Evolutionary conservation across 37 sponge, comb jelly and placozoan species (phyloP), one percentile per base, ranked within the genome.

Genomic region (Axinella damicornis): DNA sequence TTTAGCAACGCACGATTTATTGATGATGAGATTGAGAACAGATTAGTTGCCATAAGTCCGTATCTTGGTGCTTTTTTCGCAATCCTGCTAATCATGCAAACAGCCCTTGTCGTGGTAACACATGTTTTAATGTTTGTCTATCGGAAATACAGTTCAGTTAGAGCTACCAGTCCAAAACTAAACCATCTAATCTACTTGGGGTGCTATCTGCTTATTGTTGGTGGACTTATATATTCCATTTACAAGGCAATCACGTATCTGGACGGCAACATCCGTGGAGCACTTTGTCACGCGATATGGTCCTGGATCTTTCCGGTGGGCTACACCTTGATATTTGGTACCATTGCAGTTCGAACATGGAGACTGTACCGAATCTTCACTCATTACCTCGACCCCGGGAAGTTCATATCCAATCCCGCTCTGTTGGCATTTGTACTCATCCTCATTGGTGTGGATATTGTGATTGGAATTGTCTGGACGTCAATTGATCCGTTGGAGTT

Each of bases 341-440:
- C 76, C 0, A 22, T 76, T 28, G 31, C 18, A 11, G 76, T 34
- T 33, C 53, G 30, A 57, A 76, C 76, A 15, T 76, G 76, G 76
- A 76, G 76, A 19, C 59, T 76, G 0, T 76, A 76, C 28, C 28
- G 76, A 40, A 76, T 76, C 31, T 76, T 76, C 52, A 53, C 52
- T 20, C 61, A 76, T 13, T 69, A 22, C 31, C 36, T 21, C 9
- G 37, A 69, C 69, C 69, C 69, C 15, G 69, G 69, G 22, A 33
- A 33, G 20, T 31, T 69, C 37, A 36, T 69, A 38, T 69, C 69
- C 22, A 69, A 35, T 35, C 22, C 20, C 12, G 37, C 32, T 69
- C 69, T 69, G 27, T 38, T 38, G 4, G 12, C 69, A 33, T 69
- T 69, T 25, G 27, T 69, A 12, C 2, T 35, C 32, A 9, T 4